Conservation (phyloP, 2,113 vertebrate genomes). For the Pachyramphus minor region DNA sequence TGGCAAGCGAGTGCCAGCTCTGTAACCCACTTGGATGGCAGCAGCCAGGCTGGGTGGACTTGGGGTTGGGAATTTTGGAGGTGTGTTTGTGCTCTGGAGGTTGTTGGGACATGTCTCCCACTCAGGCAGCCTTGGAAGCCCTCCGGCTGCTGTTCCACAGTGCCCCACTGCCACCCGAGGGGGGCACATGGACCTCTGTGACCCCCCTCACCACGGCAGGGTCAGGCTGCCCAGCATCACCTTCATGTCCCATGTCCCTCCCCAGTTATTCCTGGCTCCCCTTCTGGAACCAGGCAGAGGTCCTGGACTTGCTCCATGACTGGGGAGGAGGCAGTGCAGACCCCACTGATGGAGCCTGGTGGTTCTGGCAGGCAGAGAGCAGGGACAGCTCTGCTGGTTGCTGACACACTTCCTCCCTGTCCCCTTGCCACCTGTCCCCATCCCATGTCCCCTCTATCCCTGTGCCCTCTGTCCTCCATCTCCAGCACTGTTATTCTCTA, state of each 20-base stretch:
- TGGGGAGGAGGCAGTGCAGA: background rate
- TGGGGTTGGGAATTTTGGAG: background rate
- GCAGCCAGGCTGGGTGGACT: accelerated
- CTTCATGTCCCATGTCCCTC: background rate
- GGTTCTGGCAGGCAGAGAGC: background rate
- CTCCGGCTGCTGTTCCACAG: background rate
- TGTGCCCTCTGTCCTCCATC: background rate
- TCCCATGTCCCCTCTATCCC: background rate
- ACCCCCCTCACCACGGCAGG: background rate
- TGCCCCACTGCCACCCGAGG: background rate
- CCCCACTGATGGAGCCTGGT: background rate
- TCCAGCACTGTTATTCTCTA: background rate
- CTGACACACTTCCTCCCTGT: background rate
- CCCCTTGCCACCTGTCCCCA: background rate
- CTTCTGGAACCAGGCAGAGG: background rate
- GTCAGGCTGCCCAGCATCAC: background rate
- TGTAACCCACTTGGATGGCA: background rate
- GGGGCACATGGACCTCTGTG: background rate
- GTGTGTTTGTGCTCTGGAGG: accelerated
- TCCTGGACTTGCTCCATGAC: background rate
- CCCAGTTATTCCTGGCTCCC: background rate
- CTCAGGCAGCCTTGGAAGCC: background rate
- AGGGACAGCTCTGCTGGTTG: background rate
- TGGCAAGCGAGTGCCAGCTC: background rate
- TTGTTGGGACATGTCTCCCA: accelerated